Evolutionary conservation across 2,113 vertebrate genomes (phyloP), one percentile per base, ranked within the genome.

Genomic region (Tor tambroides): DNA sequence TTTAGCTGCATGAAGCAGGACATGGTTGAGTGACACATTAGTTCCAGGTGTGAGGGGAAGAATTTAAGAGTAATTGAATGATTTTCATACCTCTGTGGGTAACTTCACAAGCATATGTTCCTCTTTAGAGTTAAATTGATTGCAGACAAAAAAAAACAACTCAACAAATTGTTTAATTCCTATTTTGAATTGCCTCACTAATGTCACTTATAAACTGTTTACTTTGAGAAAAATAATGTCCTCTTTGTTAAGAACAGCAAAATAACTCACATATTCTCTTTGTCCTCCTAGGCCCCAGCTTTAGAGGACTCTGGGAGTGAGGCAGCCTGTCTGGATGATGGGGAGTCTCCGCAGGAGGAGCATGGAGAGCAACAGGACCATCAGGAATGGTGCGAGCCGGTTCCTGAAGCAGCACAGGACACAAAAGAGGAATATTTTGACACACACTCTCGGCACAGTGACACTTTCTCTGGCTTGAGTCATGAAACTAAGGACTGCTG

Each of bases 341-440:
- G 83, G 61, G 88, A 84, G 28, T 90, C 84, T 49, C 78, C 88
- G 38, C 56, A 86, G 35, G 77, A 85, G 21, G 74, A 85, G 10
- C n/a, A 2, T 17, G 7, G 61, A 86, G 94, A 94, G 82, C 80
- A 90, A 6, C 91, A 72, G 54, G 92, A 94, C 83, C 80, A 90
- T 7, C 91, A 76, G 67, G 92, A 88, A 63, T 92, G 91, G 87
- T 93, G 89, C 88, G 86, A 87, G n/a, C 19, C 80, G 14, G 63
- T 51, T 21, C 91, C 90, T 83, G 92, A 95, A 84, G 71, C 56
- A 85, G 38, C 79, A n/a, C 79, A 80, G 75, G 83, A 89, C 15
- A 93, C 92, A 72, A 94, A 93, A 88, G 93, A 93, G 26, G 91
- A 94, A 86, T 95, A 95, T 87, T 95, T 90, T 90, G 95, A 96